phyloP scores from a whole-genome alignment of 1,140 invertebrate genomes.

The Anoplophora glabripennis region DNA sequence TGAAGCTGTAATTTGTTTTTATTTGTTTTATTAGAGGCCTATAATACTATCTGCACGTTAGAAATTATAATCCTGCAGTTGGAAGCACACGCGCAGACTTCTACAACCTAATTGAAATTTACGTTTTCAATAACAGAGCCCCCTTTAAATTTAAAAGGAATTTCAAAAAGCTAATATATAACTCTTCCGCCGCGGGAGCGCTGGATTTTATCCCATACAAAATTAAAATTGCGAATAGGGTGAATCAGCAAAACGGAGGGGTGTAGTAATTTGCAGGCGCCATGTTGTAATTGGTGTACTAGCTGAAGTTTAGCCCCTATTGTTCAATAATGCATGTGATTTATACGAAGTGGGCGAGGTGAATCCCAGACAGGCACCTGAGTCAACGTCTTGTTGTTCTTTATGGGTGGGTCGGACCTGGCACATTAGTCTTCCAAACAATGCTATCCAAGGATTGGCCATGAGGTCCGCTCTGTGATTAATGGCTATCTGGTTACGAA shows the following conservation, averaged over 20 bases:
- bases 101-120: constrained; percentile 17
- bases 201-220: constrained; percentile 11
- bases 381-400: constrained; percentile 31
- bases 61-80: no score
- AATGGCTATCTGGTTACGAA: constrained; percentile 29
- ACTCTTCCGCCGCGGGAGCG: constrained; percentile 6
- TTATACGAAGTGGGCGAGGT: constrained; percentile 35
- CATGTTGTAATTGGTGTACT: constrained; percentile 31
- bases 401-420: constrained; percentile 30
- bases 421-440: constrained; percentile 35
- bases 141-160: constrained; percentile 29
- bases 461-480: constrained; percentile 29
- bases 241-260: constrained; percentile 20
- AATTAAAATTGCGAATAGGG: constrained; percentile 28
- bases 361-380: constrained; percentile 32
- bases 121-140: constrained; percentile 12
- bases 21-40: no score
- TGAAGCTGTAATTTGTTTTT: no score
- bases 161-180: constrained; percentile 26
- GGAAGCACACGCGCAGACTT: no score
- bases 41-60: no score
- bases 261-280: constrained; percentile 26
- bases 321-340: constrained; percentile 45
- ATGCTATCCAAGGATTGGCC: constrained; percentile 31
- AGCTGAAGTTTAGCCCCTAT: constrained; percentile 32